Evolutionary conservation across 2,113 vertebrate species (phyloP).

Genomic region (Suricata suricatta): DNA sequence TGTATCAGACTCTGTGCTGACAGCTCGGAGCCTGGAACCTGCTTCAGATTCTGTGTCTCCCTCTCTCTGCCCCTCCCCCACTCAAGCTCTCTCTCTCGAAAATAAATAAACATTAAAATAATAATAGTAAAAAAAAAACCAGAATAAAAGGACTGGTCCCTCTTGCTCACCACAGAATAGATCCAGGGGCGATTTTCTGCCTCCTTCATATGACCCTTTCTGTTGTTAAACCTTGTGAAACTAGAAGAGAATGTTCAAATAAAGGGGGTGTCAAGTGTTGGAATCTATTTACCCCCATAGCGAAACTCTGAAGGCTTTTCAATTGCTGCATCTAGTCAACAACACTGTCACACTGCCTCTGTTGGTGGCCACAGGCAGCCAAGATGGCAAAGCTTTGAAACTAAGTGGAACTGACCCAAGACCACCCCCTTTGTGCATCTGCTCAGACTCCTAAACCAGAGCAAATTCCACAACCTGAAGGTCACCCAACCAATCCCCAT

Average conservation of each 20-base stretch:
- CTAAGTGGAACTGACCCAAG: background rate
- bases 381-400: background rate
- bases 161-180: background rate
- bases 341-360: background rate
- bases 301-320: background rate
- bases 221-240: background rate
- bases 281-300: background rate
- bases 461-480: too few relatives aligned
- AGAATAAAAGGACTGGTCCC: background rate
- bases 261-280: background rate
- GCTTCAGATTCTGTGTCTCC: too few relatives aligned
- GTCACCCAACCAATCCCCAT: background rate
- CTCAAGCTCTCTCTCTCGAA: too few relatives aligned
- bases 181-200: background rate
- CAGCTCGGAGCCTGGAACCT: too few relatives aligned
- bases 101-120: too few relatives aligned
- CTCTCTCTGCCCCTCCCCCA: too few relatives aligned
- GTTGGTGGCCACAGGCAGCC: background rate
- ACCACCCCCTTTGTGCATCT: accelerated
- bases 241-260: background rate
- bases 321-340: background rate
- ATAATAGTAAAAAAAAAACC: too few relatives aligned
- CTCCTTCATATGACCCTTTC: background rate
- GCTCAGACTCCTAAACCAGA: background rate
- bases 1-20: too few relatives aligned